Evolutionary conservation across 2,888 invertebrate species (phyloP), one percentile per base, ranked within the genome.

Genomic region (Aphodius sticticus): DNA sequence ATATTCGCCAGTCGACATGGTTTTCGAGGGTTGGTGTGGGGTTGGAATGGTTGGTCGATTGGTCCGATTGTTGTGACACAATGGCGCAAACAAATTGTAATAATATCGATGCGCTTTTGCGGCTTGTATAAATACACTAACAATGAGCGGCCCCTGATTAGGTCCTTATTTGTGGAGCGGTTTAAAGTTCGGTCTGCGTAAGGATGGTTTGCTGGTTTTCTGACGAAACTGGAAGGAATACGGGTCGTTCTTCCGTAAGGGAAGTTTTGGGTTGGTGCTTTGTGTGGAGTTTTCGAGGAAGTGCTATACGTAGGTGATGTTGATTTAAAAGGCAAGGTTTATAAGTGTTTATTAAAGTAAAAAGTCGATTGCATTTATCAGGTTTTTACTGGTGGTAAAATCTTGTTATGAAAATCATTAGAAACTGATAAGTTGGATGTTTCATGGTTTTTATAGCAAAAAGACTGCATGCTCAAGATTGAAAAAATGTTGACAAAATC

Each of bases 91-190:
- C 89, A 89, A 86, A 89, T 89, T 89, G 89, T 89, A 89, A 89
- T 89, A 89, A 89, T 89, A 89, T 88, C 89, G 89, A 89, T 89
- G 89, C 85, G 88, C 89, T 87, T 89, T 89, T 88, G 87, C 87
- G 88, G 88, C 83, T 84, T 85, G 84, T 84, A 81, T 84, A 85
- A 85, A 85, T 84, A 85, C 76, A 79, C 79, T 79, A 79, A 81
- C 81, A 81, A 81, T 81, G 76, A 77, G 15, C 14, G 37, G 78
- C 36, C 76, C 76, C 79, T 81, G 81, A 81, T 81, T 81, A 81
- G 81, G 77, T 81, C 79, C 77, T 79, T 81, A 81, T 79, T 81
- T 78, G 81, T 78, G 37, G 81, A 81, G 77, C 76, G 76, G 78
- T 78, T 78, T 76, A 78, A 53, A 5, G 53, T 53, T 53, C 53